Base-by-base conservation (phyloP, 2,888 invertebrate species). In the Nomada flava region DNA sequence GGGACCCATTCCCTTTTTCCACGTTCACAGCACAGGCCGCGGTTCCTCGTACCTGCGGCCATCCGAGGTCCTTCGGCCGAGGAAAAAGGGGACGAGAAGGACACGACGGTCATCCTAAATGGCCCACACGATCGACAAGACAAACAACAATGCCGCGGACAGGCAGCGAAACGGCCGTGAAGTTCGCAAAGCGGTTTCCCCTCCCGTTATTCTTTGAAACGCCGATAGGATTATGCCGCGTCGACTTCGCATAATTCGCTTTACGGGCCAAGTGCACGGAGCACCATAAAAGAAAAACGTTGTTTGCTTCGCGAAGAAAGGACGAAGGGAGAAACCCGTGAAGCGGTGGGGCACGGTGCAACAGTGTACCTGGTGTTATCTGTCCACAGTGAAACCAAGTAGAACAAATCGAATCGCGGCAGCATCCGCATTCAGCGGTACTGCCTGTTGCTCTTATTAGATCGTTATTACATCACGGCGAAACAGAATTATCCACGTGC, bases 381-480 rank as follows among this genome's bases (percentile, higher is more conserved):
- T 65, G 71, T 72, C 55, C 82, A 74, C 79, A 59, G 76, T 64
- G 85, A 82, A 84, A 79, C 76, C 84, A 76, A 82, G 80, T 77
- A 86, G 80, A 85, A 85, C 86, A 78, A 85, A 85, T 85, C 85
- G 85, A 86, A 86, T 85, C 76, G 80, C 67, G 67, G 59, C 79
- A 79, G 77, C 82, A 82, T 84, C 81, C 84, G 81, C 79, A 78
- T 85, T 83, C 82, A 57, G 42, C 63, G 76, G 55, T 44, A 50
- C 79, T 77, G 84, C 84, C 86, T 85, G 85, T 86, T 86, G 86
- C 86, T 86, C 85, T 85, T 85, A 85, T 86, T 83, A 83, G 80
- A 86, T 85, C 82, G 86, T 83, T 86, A 86, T 86, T 86, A 83
- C 80, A 78, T 86, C 85, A 80, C 64, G 73, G 69, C 57, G 74